A percentile compares a stretch with the other conserved stretches of the same genome.
phyloP scores from a whole-genome alignment of 2,797 vertebrate species.

The Babyrousa celebensis region DNA sequence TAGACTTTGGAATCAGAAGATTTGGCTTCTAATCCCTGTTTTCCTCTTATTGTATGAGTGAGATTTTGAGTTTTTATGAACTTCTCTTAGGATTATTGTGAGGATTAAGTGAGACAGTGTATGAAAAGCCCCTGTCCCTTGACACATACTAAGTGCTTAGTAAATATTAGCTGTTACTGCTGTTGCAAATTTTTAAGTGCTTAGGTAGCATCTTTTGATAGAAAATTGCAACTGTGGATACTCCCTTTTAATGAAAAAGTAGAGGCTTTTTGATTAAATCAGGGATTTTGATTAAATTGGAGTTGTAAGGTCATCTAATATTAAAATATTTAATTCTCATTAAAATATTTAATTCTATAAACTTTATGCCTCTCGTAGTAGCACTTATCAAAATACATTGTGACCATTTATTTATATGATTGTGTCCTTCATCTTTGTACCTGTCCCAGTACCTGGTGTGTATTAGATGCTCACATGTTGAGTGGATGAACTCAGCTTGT shows the following conservation, averaged over 20 bases:
- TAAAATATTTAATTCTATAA: constrained; percentile 53
- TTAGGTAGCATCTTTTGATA: constrained; percentile 11
- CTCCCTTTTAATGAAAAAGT: constrained; percentile 55
- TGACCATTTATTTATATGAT: constrained; percentile 36
- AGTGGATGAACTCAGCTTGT: constrained; percentile 43
- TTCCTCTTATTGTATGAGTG: constrained; percentile 56
- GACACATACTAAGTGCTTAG: constrained; percentile 2
- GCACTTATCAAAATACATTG: not conserved
- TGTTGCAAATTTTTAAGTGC: constrained; percentile 32
- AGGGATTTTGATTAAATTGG: constrained; percentile 55
- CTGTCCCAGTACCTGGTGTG: not conserved
- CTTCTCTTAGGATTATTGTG: constrained; percentile 37
- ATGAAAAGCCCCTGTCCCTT: constrained; percentile 2
- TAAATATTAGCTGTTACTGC: constrained; percentile 54
- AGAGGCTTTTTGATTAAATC: not conserved
- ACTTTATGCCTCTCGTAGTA: constrained; percentile 42
- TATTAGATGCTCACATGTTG: not conserved
- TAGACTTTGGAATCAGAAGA: constrained; percentile 75
- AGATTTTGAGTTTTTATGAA: constrained; percentile 58
- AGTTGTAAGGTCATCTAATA: constrained; percentile 62
- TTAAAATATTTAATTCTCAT: constrained; percentile 51
- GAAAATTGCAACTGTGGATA: constrained; percentile 47
- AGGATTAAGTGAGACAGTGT: not conserved
- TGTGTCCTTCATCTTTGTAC: constrained; percentile 29
- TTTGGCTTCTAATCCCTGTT: constrained; percentile 34